Base-by-base conservation (phyloP, 2,888 invertebrate genomes). In the Acrocyrtus sp. region DNA sequence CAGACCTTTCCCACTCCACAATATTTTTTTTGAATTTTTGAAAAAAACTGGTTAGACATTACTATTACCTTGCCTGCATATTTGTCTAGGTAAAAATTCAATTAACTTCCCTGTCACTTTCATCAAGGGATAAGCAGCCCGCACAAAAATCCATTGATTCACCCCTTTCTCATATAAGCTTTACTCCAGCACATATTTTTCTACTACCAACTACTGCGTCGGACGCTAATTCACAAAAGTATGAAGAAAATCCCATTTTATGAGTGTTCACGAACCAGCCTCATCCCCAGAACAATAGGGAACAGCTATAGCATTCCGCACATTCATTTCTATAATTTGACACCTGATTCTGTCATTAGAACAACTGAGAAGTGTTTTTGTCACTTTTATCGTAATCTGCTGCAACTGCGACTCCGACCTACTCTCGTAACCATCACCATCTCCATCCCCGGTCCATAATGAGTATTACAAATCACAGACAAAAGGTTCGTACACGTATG, bases 331-430 rank as follows among this genome's bases (percentile, higher is more conserved):
- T 3, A n/a, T 48, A 58, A 58, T 45, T 17, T 60, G 60, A 60
- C 60, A 60, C 60, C 60, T 60, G 60, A 58, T 34, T 51, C 39
- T 62, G 50, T 62, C 62, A 50, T 39, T 39, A 22, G 39, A 21
- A 60, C 58, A 12, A 17, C 19, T 45, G 45, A 45, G 1, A 57
- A 34, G 54, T 19, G 24, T 54, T 17, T 48, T 34, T 62, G 45
- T 45, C n/a, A 29, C n/a, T 50, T 47, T 47, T 57, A 57, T 57
- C 45, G 27, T 27, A 57, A 27, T 24, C 21, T 15, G 19, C 26
- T 57, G n/a, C n/a, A n/a, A n/a, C n/a, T n/a, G n/a, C n/a, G n/a
- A n/a, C n/a, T n/a, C n/a, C n/a, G n/a, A n/a, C n/a, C n/a, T n/a
- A n/a, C n/a, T n/a, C n/a, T n/a, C n/a, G n/a, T n/a, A n/a, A n/a